A percentile compares a stretch with the other conserved stretches of the same genome.
phyloP scores from a whole-genome alignment of 2,113 vertebrate genomes.

The Spea multiplicata region DNA sequence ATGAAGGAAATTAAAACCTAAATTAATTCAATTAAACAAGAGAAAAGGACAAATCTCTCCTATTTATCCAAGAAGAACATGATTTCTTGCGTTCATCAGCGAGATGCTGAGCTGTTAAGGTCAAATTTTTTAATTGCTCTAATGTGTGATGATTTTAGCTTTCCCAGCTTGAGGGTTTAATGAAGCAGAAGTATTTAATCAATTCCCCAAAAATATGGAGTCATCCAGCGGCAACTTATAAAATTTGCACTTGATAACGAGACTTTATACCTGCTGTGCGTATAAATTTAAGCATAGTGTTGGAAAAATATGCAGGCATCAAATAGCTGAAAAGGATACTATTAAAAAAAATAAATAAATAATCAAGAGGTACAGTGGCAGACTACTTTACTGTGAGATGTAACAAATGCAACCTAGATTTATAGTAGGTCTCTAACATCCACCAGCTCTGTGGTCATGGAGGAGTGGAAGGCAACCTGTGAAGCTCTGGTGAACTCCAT shows the following conservation, averaged over 20 bases:
- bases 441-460: too few species aligned
- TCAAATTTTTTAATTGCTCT: conserved; percentile 42
- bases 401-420: too few species aligned
- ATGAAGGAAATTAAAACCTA: conserved; percentile 35
- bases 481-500: too few species aligned
- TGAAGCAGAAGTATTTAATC: conserved; percentile 44
- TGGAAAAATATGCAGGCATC: background rate
- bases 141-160: conserved; percentile 42
- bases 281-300: background rate
- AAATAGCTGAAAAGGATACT: background rate
- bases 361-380: background rate
- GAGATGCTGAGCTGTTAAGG: conserved; percentile 45
- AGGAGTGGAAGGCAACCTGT: too few species aligned
- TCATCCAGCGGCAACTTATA: conserved; percentile 2
- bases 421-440: too few species aligned
- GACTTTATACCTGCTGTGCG: background rate
- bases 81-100: conserved; percentile 35
- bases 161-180: conserved; percentile 27
- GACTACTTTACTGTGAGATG: too few species aligned
- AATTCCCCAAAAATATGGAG: conserved; percentile 20
- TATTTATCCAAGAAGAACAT: background rate
- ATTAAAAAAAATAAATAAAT: too few species aligned
- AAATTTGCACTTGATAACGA: conserved; percentile 2
- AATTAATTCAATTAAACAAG: conserved; percentile 16
- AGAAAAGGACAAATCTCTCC: conserved; percentile 23